These are phyloP conservation scores for Cephonodes hylas DNA, from an alignment of 2,888 invertebrate genomes.

Conservation along the genomic window DNA sequence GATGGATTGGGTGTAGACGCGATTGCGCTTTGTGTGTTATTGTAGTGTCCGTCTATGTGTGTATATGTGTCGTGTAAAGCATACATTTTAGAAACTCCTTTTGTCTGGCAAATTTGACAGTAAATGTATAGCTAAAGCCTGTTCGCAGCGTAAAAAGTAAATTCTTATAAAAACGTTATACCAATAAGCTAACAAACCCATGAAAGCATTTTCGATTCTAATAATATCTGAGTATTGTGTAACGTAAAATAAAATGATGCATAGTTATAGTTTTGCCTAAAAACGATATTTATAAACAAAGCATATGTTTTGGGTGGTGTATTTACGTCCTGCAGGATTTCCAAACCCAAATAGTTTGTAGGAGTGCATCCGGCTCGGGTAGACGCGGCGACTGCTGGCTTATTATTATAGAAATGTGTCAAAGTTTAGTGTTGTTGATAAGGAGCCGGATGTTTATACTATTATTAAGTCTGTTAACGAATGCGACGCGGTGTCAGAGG, in stretches of 20 bases:
- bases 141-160: no score
- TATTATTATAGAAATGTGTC: slow-evolving; percentile 16
- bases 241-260: neutral
- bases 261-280: neutral
- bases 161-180: no score
- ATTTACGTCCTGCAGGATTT: neutral
- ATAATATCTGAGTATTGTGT: neutral
- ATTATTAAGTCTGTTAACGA: slow-evolving; percentile 27
- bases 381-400: neutral
- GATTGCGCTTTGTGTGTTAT: neutral
- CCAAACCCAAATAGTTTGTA: neutral
- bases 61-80: no score
- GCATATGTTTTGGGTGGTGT: neutral
- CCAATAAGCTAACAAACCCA: no score
- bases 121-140: no score
- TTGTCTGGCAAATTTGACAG: no score
- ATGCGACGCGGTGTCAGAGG: slow-evolving; percentile 19
- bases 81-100: no score
- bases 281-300: neutral
- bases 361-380: neutral
- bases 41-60: no score
- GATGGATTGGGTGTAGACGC: neutral
- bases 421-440: slow-evolving; percentile 17
- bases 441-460: slow-evolving; percentile 27
- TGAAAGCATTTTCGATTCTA: neutral